Evolutionary conservation across 1,140 invertebrate species (phyloP), one percentile per base, ranked within the genome.

Genomic region (Listronotus oregonensis): DNA sequence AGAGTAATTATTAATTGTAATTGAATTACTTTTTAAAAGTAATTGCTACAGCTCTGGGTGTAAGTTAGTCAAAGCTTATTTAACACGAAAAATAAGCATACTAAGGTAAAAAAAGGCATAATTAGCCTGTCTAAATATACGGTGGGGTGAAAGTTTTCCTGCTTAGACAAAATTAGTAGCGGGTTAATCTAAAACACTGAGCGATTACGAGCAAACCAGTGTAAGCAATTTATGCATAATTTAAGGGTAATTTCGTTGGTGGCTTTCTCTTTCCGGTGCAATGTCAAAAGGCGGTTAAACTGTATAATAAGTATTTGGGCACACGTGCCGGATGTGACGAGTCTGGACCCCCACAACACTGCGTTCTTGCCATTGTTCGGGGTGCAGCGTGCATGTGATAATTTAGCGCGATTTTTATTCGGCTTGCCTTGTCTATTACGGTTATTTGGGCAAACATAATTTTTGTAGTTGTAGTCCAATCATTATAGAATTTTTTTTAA

Each of bases 261-360:
- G 64, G 64, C 55, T 66, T 66, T 59, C 37, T 58, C 56, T 59
- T 66, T 66, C 64, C 64, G 64, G 64, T 59, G 55, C 56, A 52
- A 66, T 59, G 64, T 56, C 52, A 49, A 66, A 66, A 66, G 64
- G 56, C 64, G 64, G 64, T 66, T 66, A 66, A 66, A 66, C 64
- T 66, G 64, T 66, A 59, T 66, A 66, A 66, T 52, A 66, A 66
- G 64, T 66, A 58, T 50, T 60, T 46, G 47, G 11, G 52, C 18
- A 60, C 64, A 66, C 64, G 64, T 66, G 64, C 64, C 64, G 64
- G 64, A 66, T 66, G 52, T 66, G 64, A 66, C 64, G 64, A n/a
- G 55, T 37, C 42, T 42, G 56, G 64, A 54, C 56, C 64, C 43
- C 62, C 62, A 50, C 52, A 64, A 32, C 54, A 31, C 44, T 56